A percentile compares a stretch with the other conserved stretches of the same genome.
phyloP scores from a whole-genome alignment of 2,797 vertebrate genomes.

The Rhadinocentrus ornatus region DNA sequence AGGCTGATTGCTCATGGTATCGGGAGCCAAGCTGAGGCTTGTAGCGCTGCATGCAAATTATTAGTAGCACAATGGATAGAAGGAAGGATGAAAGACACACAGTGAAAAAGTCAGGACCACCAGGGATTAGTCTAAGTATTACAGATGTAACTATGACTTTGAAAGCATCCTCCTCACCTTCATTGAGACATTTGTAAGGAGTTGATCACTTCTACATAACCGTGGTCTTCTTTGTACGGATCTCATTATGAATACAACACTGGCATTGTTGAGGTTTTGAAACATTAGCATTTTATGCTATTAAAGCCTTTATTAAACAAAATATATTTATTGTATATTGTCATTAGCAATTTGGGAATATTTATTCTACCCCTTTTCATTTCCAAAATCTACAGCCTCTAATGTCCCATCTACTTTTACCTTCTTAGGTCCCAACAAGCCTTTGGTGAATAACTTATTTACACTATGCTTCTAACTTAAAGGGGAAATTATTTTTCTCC shows the following conservation, averaged over 20 bases:
- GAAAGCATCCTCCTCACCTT: slow-evolving; percentile 35
- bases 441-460: too few species aligned
- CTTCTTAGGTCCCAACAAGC: too few species aligned
- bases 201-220: background rate
- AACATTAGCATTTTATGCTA: too few species aligned
- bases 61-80: background rate
- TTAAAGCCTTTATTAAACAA: too few species aligned
- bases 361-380: too few species aligned
- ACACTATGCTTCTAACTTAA: too few species aligned
- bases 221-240: background rate
- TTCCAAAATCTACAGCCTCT: too few species aligned
- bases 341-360: too few species aligned
- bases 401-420: too few species aligned
- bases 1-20: background rate
- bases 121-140: slow-evolving; percentile 9
- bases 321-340: too few species aligned
- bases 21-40: background rate
- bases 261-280: too few species aligned
- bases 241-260: background rate
- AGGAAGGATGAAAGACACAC: background rate
- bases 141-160: slow-evolving; percentile 15
- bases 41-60: slow-evolving; percentile 21
- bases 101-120: background rate
- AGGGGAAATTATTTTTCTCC: too few species aligned
- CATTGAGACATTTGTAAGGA: background rate